A percentile compares a stretch with the other conserved stretches of the same genome.
Conservation (phyloP, 23 tunicate species). For the Halocynthia roretzi region DNA sequence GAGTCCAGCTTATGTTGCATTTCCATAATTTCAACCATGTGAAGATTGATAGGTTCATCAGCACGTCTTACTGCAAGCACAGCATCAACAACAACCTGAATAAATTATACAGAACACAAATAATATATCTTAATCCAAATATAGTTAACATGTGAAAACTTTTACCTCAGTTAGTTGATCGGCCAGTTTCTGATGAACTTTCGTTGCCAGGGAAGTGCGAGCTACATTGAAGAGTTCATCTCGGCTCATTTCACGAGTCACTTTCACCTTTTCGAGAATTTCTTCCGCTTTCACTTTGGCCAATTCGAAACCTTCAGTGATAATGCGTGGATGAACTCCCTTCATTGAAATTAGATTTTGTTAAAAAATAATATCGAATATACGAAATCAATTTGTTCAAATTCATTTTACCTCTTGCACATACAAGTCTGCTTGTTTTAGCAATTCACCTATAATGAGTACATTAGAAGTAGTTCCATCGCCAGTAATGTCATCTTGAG, state of each 20-base stretch:
- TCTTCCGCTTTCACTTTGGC: constrained; percentile 84
- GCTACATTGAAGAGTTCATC: constrained; percentile 80
- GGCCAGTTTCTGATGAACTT: constrained; percentile 83
- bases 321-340: constrained; percentile 98
- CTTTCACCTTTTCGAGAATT: constrained; percentile 58
- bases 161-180: constrained; percentile 78
- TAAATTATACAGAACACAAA: not conserved
- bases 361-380: not conserved
- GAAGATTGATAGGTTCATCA: constrained; percentile 86
- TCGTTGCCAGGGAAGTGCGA: constrained; percentile 75
- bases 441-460: constrained; percentile 84
- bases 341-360: constrained; percentile 7
- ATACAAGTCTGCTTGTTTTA: constrained; percentile 91
- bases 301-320: constrained; percentile 91
- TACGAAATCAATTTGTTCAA: not conserved
- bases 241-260: constrained; percentile 51
- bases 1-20: constrained; percentile 91
- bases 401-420: constrained; percentile 64
- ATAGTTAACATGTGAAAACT: not conserved
- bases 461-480: constrained; percentile 97
- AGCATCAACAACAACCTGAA: constrained; percentile 82
- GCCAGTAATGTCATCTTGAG: constrained; percentile 96
- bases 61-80: constrained; percentile 71
- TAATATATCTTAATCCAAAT: not conserved
- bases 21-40: constrained; percentile 99